These are phyloP conservation scores for Columba janthina DNA, from an alignment of 2,113 vertebrate species.

Conservation along the genomic window DNA sequence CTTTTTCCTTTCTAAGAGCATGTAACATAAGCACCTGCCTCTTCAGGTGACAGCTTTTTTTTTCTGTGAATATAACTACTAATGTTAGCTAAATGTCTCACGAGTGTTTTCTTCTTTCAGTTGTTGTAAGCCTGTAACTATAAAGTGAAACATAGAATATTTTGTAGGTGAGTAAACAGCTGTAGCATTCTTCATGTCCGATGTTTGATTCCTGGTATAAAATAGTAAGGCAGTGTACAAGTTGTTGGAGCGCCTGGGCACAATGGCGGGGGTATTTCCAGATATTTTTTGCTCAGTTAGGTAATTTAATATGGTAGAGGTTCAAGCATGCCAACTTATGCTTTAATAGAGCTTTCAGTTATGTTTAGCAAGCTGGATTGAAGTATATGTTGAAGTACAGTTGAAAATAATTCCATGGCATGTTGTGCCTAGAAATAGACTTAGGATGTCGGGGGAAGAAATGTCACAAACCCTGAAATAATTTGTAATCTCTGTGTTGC, in stretches of 20 bases:
- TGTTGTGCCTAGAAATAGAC: not conserved
- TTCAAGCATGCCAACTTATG: not conserved
- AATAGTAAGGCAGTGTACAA: not conserved
- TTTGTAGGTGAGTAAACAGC: not conserved
- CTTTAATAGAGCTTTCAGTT: not conserved
- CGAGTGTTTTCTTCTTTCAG: not conserved
- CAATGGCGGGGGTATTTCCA: not conserved
- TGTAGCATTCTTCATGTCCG: not conserved
- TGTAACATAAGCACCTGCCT: not conserved
- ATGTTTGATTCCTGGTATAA: not conserved
- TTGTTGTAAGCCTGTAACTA: not conserved
- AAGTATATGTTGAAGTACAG: not conserved
- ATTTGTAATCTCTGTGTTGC: not conserved
- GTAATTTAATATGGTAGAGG: slow-evolving; percentile 22
- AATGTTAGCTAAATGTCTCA: not conserved
- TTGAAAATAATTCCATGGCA: not conserved
- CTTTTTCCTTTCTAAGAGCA: not conserved
- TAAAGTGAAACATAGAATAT: not conserved
- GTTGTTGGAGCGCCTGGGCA: not conserved
- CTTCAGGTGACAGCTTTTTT: not conserved
- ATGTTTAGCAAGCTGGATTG: not conserved
- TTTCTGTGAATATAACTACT: not conserved
- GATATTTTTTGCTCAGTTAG: not conserved
- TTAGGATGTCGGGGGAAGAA: not conserved
- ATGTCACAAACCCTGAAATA: not conserved